These are phyloP conservation scores for Nyctibius bracteatus DNA, from an alignment of 2,113 vertebrate genomes.

Conservation along the genomic window DNA sequence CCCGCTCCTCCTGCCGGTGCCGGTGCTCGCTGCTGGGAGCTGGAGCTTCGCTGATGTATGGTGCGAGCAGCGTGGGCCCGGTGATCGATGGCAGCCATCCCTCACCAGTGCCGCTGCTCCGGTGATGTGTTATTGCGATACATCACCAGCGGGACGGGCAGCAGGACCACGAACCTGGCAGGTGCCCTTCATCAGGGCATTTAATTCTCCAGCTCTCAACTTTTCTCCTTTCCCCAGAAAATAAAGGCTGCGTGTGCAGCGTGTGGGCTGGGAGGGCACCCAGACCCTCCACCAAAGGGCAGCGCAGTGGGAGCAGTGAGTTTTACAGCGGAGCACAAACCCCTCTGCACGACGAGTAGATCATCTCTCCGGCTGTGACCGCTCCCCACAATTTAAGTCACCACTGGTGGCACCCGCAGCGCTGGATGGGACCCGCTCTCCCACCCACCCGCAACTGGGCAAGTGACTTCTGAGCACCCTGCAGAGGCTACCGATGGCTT, in stretches of 20 bases:
- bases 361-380: background rate
- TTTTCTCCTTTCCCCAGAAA: background rate
- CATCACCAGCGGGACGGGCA: background rate
- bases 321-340: background rate
- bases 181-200: conserved; percentile 40
- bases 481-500: background rate
- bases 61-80: accelerated
- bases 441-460: too few relatives aligned
- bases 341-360: background rate
- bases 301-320: background rate
- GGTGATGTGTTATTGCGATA: conserved; percentile 23
- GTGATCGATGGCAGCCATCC: conserved; percentile 29
- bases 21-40: accelerated
- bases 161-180: conserved; percentile 2
- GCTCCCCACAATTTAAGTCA: background rate
- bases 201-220: conserved; percentile 49
- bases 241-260: conserved; percentile 6
- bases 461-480: background rate
- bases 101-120: background rate
- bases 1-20: background rate
- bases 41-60: accelerated
- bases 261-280: background rate
- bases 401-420: too few relatives aligned
- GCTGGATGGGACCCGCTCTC: too few relatives aligned
- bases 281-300: background rate